Evolutionary conservation across 2,797 vertebrate species (phyloP).

Genomic region (Hirundo rustica): DNA sequence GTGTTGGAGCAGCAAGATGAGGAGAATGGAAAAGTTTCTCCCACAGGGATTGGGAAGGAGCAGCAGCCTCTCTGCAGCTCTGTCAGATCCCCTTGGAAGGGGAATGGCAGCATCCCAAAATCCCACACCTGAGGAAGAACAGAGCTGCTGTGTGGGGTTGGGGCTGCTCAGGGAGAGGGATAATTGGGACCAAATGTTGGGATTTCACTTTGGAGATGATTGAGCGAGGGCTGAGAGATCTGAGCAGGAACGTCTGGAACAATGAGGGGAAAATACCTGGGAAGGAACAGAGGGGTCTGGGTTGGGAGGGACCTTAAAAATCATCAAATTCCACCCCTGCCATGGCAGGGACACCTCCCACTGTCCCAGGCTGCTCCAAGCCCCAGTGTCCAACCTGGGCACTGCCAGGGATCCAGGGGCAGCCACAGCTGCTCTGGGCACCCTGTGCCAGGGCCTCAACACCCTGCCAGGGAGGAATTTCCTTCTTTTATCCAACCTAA

Average conservation of each 20-base stretch:
- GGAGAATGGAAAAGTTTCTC: neutral
- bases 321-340: too few species aligned
- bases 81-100: neutral
- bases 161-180: neutral
- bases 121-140: neutral
- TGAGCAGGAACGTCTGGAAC: neutral
- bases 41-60: neutral
- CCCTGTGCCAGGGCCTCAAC: fast-evolving
- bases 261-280: neutral
- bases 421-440: neutral
- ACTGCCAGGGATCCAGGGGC: neutral
- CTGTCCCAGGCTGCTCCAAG: neutral
- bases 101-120: neutral
- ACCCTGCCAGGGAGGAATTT: neutral
- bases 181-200: neutral
- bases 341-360: neutral
- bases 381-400: fast-evolving
- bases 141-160: neutral
- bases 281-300: neutral
- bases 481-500: fast-evolving
- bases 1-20: neutral
- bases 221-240: neutral
- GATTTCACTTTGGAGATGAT: neutral
- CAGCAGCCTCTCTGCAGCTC: neutral
- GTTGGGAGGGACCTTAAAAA: neutral